phyloP scores from a whole-genome alignment of 1,140 invertebrate genomes.

The Zaprionus davidi region DNA sequence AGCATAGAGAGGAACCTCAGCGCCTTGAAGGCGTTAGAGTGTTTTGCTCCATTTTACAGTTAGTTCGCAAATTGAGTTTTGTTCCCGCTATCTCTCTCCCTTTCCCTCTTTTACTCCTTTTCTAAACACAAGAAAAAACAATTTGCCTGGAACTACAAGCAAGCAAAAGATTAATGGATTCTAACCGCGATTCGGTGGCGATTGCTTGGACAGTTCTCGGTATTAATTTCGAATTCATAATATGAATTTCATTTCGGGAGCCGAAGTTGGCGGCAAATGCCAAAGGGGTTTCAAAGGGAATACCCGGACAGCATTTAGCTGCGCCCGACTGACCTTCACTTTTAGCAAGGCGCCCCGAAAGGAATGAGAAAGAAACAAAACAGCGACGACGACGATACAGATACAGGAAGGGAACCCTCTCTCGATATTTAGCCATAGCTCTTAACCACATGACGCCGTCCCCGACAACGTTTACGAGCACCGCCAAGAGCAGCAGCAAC shows the following conservation, averaged over 20 bases:
- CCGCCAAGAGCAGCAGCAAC: constrained; percentile 8
- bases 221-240: constrained; percentile 83
- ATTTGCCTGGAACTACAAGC: constrained; percentile 51
- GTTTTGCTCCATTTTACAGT: constrained; percentile 63
- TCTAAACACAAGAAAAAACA: constrained; percentile 36
- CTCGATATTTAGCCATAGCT: constrained; percentile 18
- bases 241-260: constrained; percentile 71
- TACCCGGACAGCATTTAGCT: constrained; percentile 40
- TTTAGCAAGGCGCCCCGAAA: constrained; percentile 42
- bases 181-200: constrained; percentile 66
- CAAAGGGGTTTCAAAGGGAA: constrained; percentile 12
- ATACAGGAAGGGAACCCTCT: constrained; percentile 3
- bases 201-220: constrained; percentile 81
- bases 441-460: constrained; percentile 68
- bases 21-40: constrained; percentile 50
- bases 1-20: not conserved
- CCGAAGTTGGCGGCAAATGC: constrained; percentile 11
- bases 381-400: not conserved
- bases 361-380: constrained; percentile 24
- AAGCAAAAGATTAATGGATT: constrained; percentile 68
- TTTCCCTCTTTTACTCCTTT: not conserved
- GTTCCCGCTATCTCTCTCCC: not conserved
- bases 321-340: constrained; percentile 66
- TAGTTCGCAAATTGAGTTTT: constrained; percentile 70
- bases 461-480: constrained; percentile 25